Conservation (phyloP, 92 coral and sea anemone species). For the Pocillopora meandrina region DNA sequence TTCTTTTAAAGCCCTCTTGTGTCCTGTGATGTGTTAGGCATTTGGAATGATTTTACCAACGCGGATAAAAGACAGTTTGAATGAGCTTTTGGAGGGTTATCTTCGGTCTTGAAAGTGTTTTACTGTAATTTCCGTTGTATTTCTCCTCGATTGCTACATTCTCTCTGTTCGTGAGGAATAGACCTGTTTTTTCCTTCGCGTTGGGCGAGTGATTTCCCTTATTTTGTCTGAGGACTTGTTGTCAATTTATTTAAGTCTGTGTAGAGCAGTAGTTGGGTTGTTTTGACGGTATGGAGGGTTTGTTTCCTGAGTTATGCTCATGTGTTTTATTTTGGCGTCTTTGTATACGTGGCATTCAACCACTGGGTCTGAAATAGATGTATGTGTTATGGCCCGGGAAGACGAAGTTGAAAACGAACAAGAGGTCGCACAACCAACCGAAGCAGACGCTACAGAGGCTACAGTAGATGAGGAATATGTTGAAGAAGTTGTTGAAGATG, state of each 20-base stretch:
- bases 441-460: constrained; percentile 61
- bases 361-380: constrained; percentile 59
- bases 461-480: constrained; percentile 62
- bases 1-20: constrained; percentile 31
- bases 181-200: constrained; percentile 50
- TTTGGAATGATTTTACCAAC: constrained; percentile 95
- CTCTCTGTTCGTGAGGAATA: constrained; percentile 49
- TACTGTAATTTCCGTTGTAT: constrained; percentile 53
- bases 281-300: background rate
- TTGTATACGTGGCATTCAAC: constrained; percentile 81
- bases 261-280: background rate
- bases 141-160: constrained; percentile 49
- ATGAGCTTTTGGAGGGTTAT: constrained; percentile 33
- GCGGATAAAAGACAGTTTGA: constrained; percentile 49
- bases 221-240: constrained; percentile 47
- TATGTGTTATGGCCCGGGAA: constrained; percentile 76
- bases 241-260: background rate
- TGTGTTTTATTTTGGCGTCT: constrained; percentile 17
- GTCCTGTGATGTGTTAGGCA: constrained; percentile 99
- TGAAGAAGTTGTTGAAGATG: constrained; percentile 49
- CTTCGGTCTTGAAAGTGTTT: constrained; percentile 57
- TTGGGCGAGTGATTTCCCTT: constrained; percentile 68
- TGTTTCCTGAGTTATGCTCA: constrained; percentile 16
- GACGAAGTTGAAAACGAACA: constrained; percentile 89
- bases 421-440: constrained; percentile 68